Evolutionary conservation across 1,140 invertebrate species (phyloP).

Genomic region (Bilobella aurantiaca): DNA sequence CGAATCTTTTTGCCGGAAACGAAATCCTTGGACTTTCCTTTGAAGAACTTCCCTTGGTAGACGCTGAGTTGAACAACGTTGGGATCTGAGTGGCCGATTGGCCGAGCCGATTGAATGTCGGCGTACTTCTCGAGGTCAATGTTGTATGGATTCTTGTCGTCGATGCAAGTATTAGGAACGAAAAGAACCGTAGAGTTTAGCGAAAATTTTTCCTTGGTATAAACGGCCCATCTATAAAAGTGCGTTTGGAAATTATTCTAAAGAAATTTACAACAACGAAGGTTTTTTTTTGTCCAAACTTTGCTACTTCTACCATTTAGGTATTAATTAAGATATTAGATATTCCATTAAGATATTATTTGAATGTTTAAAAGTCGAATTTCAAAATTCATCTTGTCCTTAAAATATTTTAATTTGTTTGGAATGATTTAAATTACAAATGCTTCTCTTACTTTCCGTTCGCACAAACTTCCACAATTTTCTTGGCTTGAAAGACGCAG

Average conservation of each 20-base stretch:
- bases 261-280: not conserved
- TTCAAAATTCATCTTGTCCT: not conserved
- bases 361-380: too few relatives aligned
- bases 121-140: conserved; percentile 14
- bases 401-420: too few relatives aligned
- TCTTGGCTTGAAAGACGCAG: conserved; percentile 6
- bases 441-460: conserved; percentile 9
- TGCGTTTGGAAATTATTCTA: too few relatives aligned
- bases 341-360: too few relatives aligned
- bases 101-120: conserved; percentile 8
- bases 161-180: conserved; percentile 14
- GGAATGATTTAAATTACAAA: not conserved
- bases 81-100: conserved; percentile 9
- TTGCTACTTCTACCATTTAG: too few relatives aligned
- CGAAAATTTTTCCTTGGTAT: conserved; percentile 12
- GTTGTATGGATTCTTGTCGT: conserved; percentile 15
- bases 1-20: conserved; percentile 9
- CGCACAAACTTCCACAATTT: conserved; percentile 10
- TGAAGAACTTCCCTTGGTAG: conserved; percentile 16
- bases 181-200: conserved; percentile 11
- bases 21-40: conserved; percentile 16
- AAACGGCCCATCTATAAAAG: conserved; percentile 9
- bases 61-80: conserved; percentile 10
- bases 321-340: too few relatives aligned
- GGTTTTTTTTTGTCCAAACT: too few relatives aligned